phyloP scores from a whole-genome alignment of 1,140 invertebrate species.

The Luehdorfia chinensis region DNA sequence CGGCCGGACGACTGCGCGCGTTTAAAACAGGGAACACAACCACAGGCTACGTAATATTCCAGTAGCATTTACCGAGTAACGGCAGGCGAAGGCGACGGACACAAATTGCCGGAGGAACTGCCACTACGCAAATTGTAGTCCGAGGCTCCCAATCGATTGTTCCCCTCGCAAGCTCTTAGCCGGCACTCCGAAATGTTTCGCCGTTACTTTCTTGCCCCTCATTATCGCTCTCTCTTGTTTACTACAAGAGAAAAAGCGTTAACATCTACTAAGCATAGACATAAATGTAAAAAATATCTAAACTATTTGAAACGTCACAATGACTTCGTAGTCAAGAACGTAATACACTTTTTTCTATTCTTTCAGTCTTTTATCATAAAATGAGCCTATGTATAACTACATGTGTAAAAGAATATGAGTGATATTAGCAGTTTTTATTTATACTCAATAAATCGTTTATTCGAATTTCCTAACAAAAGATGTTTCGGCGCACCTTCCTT shows the following conservation, averaged over 20 bases:
- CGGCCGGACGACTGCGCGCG: constrained; percentile 55
- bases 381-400: too few relatives aligned
- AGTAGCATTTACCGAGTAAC: constrained; percentile 73
- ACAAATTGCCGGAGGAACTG: constrained; percentile 67
- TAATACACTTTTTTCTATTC: too few relatives aligned
- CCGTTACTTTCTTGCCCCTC: constrained; percentile 5
- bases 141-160: constrained; percentile 55
- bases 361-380: too few relatives aligned
- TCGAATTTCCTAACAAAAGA: too few relatives aligned
- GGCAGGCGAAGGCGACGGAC: constrained; percentile 65
- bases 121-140: constrained; percentile 68
- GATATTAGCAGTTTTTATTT: too few relatives aligned
- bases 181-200: neutral
- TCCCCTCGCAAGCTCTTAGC: constrained; percentile 22
- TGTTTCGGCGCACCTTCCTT: too few relatives aligned
- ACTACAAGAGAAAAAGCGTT: too few relatives aligned
- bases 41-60: constrained; percentile 68
- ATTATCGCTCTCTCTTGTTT: constrained; percentile 20
- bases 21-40: constrained; percentile 64
- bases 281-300: too few relatives aligned
- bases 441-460: too few relatives aligned
- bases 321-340: too few relatives aligned
- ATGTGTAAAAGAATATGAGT: too few relatives aligned
- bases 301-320: too few relatives aligned
- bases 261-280: neutral